Evolutionary conservation across 1,140 invertebrate genomes (phyloP), one percentile per base, ranked within the genome.

Genomic region (Eupristina koningsbergeri): DNA sequence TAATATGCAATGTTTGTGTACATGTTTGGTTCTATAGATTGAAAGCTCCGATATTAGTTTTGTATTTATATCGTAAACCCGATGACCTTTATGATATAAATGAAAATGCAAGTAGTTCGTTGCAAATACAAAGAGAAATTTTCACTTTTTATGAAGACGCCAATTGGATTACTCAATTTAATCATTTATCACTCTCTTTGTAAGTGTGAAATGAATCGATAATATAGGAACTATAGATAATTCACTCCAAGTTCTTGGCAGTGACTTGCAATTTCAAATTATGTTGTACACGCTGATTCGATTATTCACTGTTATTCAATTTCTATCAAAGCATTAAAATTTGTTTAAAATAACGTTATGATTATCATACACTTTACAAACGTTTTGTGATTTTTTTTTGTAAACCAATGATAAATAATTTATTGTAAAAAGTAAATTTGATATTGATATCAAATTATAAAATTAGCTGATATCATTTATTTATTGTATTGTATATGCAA

Each of bases 241-340:
- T 71, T 41, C 22, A 41, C 36, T 41, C 36, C 1, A 71, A 71
- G 34, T n/a, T 78, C 0, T 61, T 15, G 53, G 1, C 1, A 36
- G 19, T 76, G 74, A 76, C 74, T 58, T 77, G 34, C 50, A 61
- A n/a, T 63, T 63, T 29, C 15, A 77, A 61, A 61, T 63, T 61
- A 41, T 29, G 34, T 71, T 69, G 19, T 58, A 58, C 26, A 58
- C 9, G 13, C 26, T 3, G 53, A 58, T 26, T 58, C 53, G 3
- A 5, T 26, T 58, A 26, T 58, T 53, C 53, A 58, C 3, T 58
- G 53, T 58, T 26, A 58, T 58, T 58, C 13, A 58, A 5, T 26
- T 26, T 58, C 26, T 58, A 26, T 58, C 26, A 13, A 58, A 58
- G n/a, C n/a, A n/a, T n/a, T n/a, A n/a, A n/a, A n/a, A n/a, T n/a